Evolutionary conservation across 2,888 invertebrate genomes (phyloP).

Genomic region (Pediacus dermestoides): DNA sequence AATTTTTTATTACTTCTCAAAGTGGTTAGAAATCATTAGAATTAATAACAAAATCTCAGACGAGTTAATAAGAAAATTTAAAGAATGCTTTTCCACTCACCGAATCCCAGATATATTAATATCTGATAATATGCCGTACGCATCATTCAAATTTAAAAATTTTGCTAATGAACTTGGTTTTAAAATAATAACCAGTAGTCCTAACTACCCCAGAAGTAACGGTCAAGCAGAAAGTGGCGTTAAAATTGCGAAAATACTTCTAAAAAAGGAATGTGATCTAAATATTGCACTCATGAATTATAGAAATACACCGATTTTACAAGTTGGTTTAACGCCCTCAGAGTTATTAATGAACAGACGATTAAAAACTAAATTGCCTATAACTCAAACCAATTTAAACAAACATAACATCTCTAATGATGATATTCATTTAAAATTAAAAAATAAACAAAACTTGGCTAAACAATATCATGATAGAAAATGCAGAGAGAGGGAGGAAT

Average conservation of each 20-base stretch:
- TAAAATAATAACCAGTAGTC: slow-evolving; percentile 10
- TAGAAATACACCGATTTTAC: too few relatives aligned
- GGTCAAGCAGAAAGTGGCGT: slow-evolving; percentile 8
- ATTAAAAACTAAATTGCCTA: too few relatives aligned
- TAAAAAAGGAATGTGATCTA: too few relatives aligned
- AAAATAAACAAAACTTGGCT: too few relatives aligned
- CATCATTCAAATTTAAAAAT: slow-evolving; percentile 1
- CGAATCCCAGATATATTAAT: slow-evolving; percentile 10
- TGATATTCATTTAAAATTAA: too few relatives aligned
- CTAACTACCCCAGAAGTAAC: slow-evolving; percentile 9
- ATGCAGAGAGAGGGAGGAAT: too few relatives aligned
- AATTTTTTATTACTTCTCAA: slow-evolving; percentile 21
- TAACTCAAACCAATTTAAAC: too few relatives aligned
- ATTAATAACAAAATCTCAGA: not conserved
- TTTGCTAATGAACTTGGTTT: slow-evolving; percentile 6
- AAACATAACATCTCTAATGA: too few relatives aligned
- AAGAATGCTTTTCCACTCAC: slow-evolving; percentile 2
- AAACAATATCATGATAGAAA: too few relatives aligned
- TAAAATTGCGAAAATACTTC: slow-evolving; percentile 7
- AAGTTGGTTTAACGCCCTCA: too few relatives aligned
- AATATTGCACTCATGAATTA: too few relatives aligned
- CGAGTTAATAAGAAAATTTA: not conserved
- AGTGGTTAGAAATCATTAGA: slow-evolving; percentile 19
- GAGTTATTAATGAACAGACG: too few relatives aligned
- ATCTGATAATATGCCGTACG: slow-evolving; percentile 12